Evolutionary conservation across 2,797 vertebrate species (phyloP), one percentile per base, ranked within the genome.

Genomic region (Bradypodion ventrale): DNA sequence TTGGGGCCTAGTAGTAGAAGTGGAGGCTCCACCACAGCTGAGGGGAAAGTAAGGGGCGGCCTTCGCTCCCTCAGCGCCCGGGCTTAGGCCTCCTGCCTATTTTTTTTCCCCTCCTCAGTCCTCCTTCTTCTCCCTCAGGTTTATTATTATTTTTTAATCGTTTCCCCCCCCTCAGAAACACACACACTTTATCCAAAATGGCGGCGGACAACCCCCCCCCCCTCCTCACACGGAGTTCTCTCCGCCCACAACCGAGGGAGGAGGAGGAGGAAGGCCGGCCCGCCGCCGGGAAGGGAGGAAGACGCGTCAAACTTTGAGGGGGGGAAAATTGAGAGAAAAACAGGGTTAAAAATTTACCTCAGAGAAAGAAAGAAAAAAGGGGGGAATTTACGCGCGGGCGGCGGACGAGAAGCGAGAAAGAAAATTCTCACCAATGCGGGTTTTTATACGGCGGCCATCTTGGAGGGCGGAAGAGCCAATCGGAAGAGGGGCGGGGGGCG

Each of bases 111-210:
- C 37, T 13, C 7, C 25, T 25, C 8, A 10, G 35, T 10, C 19
- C 7, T 72, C 27, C 40, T 72, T 15, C 37, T 72, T 9, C 40
- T 27, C 5, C 5, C 21, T 10, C 7, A 2, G 49, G 49, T 4
- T 42, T 4, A 2, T 27, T 4, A 9, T 27, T n/a, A n/a, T 42
- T 19, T 12, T 13, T 1, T 4, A 1, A 19, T 1, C 21, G 7
- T 35, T 13, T 23, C 12, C 23, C 37, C 6, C 16, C 37, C 35
- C 7, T 12, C 4, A 25, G 7, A 65, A 12, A 63, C 35, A 70
- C 8, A 42, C 78, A 56, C 65, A 68, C 65, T 69, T 40, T 68
- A 72, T 60, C 35, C 49, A 83, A 77, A 52, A 75, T 75, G 69
- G 81, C 60, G 60, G 72, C 72, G 32, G 4, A 6, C 9, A 37